Percentiles rank a stretch among this genome's conserved stretches.
phyloP scores from a whole-genome alignment of 2,888 invertebrate genomes.

The Antheraea yamamai region DNA sequence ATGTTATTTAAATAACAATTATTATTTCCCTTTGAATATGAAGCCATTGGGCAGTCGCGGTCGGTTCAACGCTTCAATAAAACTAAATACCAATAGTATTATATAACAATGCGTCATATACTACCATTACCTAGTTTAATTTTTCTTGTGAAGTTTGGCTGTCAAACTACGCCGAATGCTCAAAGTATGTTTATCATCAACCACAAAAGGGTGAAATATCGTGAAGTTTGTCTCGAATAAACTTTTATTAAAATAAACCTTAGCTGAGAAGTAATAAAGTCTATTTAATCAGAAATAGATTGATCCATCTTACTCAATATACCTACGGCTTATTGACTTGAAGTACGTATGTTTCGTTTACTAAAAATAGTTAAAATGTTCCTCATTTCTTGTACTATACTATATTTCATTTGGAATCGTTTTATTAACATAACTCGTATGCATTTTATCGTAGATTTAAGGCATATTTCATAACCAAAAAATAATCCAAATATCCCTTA shows the following conservation, averaged over 20 bases:
- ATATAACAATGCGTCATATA: constrained; percentile 14
- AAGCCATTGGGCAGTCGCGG: constrained; percentile 2
- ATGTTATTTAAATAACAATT: constrained; percentile 58
- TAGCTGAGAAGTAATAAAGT: no score
- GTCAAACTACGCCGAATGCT: background rate
- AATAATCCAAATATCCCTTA: background rate
- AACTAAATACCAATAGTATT: background rate
- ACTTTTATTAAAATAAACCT: no score
- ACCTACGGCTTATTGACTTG: background rate
- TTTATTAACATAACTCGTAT: no score
- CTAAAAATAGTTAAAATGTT: background rate
- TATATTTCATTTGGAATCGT: background rate
- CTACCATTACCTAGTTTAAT: background rate
- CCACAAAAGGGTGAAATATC: no score
- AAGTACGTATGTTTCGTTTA: background rate
- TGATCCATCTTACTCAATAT: no score
- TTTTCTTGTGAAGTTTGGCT: background rate
- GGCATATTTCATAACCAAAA: background rate
- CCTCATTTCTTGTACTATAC: background rate
- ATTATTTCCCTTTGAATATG: constrained; percentile 45
- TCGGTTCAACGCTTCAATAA: background rate
- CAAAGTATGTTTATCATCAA: background rate
- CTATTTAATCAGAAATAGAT: no score
- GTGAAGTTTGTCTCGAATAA: no score
- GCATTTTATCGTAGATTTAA: background rate